Evolutionary conservation across 2,797 vertebrate species (phyloP), one percentile per base, ranked within the genome.

Genomic region (Chiroxiphia lanceolata): DNA sequence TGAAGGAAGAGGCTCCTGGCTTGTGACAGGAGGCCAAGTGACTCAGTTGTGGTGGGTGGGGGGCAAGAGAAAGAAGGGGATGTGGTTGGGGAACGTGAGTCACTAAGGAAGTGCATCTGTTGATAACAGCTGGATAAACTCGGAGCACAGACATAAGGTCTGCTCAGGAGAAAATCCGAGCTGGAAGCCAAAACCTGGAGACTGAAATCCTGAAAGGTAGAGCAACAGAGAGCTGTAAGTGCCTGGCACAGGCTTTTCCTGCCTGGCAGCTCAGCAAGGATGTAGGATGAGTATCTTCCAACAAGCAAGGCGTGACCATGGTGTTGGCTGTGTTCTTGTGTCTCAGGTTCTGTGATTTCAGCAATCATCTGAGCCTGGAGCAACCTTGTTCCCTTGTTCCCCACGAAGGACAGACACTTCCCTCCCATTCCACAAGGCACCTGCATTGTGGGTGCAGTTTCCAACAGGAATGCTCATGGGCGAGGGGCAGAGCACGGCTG

Each of bases 21-120:
- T 64, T 53, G 89, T 68, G 75, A 50, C 53, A 67, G 81, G 60
- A 88, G 88, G 67, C 83, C 85, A 68, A 93, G 22, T 96, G 96
- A 97, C 57, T 96, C 95, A 95, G 54, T 13, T 78, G 70, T 54
- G 72, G 84, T 77, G 89, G 85, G 87, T 77, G 83, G 76, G 88
- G 82, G 82, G 70, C 54, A 90, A 44, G 17, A 31, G 63, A 50
- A 36, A 77, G 61, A 68, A 75, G 80, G 87, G 89, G 81, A 82
- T 91, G 83, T 92, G 71, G 90, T 91, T 83, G 34, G 74, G 68
- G 80, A 83, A 60, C 23, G 2, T 94, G 90, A 92, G 36, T 91
- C 86, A 92, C n/a, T 29, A 10, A 19, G 51, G 51, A 53, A 57
- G 68, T 36, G 60, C 80, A 70, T 44, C 51, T 76, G 67, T 15